Evolutionary conservation across 2,888 invertebrate genomes (phyloP), one percentile per base, ranked within the genome.

Genomic region (Clistopyga incitator): DNA sequence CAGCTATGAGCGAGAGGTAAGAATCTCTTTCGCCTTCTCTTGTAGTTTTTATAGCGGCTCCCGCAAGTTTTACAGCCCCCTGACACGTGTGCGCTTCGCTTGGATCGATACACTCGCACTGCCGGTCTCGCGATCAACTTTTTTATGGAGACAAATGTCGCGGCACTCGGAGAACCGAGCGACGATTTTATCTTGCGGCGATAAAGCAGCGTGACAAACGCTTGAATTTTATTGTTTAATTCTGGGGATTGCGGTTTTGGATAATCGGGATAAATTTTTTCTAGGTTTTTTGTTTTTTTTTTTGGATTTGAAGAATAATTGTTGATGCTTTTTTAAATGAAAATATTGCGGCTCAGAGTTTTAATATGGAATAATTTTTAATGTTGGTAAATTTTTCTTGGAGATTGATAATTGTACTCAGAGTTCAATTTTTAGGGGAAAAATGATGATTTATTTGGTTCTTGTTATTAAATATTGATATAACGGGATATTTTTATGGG

Each of bases 1-100:
- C 82, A 42, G 71, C 85, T 20, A 84, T 86, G 84, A 76, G 77
- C 50, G 89, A 90, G 59, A 90, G 90, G 90, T 90, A 87, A 87
- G 82, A 79, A 61, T 56, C 34, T n/a, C n/a, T 4, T 34, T 56
- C 0, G 34, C 47, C n/a, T 52, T 84, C 87, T 86, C 23, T 18
- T 6, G 54, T n/a, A 15, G 15, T 23, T 6, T 15, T 70, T 38
- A 15, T 52, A 54, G 29, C 45, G 3, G 1, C 52, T 52, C 52
- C 15, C n/a, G 15, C 23, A 25, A 25, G n/a, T 23, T 45, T 34
- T 72, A 15, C 4, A n/a, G n/a, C 4, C 6, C 1, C 23, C 54
- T 0, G 4, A 71, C 42, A 18, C 64, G 70, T n/a, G 70, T n/a
- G 6, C 47, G 78, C 18, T 50, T 34, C 61, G 38, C 47, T 6